Percentiles rank a stretch among this genome's conserved stretches.
Conservation (phyloP, 2,797 vertebrate genomes). For the Pipistrellus pygmaeus region DNA sequence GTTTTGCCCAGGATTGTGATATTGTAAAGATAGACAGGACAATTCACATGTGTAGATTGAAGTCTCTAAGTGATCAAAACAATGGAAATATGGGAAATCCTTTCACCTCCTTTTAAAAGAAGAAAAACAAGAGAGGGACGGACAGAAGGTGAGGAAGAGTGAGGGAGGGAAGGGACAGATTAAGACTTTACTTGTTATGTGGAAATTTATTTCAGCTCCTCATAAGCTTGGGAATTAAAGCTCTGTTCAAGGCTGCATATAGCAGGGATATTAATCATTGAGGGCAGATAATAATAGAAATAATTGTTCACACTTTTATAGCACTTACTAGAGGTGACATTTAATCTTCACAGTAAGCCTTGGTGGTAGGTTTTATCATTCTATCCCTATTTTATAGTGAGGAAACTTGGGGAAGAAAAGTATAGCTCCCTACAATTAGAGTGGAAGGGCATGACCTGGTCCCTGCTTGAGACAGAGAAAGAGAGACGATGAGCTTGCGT, state of each 20-base stretch:
- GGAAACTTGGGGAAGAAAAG: background rate
- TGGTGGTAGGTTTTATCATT: background rate
- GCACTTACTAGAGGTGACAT: background rate
- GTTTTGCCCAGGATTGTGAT: background rate
- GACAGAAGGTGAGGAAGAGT: background rate
- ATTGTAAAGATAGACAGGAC: background rate
- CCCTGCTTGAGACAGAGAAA: background rate
- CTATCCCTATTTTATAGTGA: background rate
- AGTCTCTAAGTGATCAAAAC: background rate
- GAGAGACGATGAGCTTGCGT: fast-evolving
- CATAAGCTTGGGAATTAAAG: background rate
- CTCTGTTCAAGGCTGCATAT: background rate
- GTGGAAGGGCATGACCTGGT: background rate
- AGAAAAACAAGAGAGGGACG: background rate
- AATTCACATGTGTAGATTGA: background rate
- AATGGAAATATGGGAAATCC: background rate
- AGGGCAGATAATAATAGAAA: background rate
- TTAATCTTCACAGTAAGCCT: background rate
- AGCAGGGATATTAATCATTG: background rate
- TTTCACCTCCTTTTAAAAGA: background rate
- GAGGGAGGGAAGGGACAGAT: background rate
- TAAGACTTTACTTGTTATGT: background rate
- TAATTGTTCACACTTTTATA: background rate
- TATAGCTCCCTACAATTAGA: fast-evolving
- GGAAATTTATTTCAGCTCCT: constrained; percentile 11